Conservation (phyloP, 2,797 vertebrate species). For the Intellagama lesueurii region DNA sequence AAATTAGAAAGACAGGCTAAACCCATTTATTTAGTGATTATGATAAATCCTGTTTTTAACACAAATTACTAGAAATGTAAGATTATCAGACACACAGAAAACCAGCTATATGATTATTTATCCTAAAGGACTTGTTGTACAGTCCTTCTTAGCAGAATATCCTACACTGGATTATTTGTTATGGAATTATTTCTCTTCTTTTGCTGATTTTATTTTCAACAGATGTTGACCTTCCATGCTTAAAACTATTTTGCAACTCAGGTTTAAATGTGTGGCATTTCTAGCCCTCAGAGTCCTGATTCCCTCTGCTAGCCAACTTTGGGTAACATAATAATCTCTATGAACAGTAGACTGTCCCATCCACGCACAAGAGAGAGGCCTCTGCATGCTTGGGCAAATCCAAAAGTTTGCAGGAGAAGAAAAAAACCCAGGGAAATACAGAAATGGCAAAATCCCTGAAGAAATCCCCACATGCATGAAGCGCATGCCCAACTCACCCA, state of each 20-base stretch:
- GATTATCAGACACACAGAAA: not conserved
- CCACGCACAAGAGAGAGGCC: not conserved
- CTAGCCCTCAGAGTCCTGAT: not conserved
- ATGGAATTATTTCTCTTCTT: not conserved
- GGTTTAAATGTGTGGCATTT: not conserved
- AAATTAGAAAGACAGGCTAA: not conserved
- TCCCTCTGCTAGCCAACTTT: not conserved
- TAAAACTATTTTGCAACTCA: not conserved
- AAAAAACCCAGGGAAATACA: not conserved
- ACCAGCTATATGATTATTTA: not conserved
- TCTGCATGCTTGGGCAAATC: not conserved
- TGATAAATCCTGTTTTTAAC: not conserved
- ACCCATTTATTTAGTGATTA: not conserved
- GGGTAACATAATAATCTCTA: too few relatives aligned
- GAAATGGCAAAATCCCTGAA: not conserved
- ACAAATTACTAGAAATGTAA: not conserved
- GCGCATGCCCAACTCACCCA: not conserved
- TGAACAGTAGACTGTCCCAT: not conserved
- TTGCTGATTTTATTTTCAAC: not conserved
- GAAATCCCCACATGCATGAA: not conserved
- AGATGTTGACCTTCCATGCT: not conserved
- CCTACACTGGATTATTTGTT: constrained; percentile 2
- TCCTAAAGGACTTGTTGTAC: not conserved
- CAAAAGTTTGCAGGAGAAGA: not conserved
- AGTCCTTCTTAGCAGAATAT: not conserved